These are phyloP conservation scores for Capreolus pygargus DNA, from an alignment of 2,113 vertebrate genomes.

Conservation along the genomic window DNA sequence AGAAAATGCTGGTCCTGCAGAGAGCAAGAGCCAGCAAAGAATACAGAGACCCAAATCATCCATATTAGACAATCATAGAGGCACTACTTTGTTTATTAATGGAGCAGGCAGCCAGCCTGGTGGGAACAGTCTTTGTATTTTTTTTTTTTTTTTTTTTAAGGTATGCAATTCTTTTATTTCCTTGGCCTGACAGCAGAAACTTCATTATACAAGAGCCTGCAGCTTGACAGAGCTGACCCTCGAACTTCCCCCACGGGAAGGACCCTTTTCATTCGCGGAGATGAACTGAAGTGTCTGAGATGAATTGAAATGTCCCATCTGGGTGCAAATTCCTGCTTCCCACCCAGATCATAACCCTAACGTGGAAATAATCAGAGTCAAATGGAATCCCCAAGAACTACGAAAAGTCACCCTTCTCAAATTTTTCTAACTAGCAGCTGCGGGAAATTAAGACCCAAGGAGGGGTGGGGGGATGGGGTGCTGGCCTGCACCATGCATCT, in stretches of 20 bases:
- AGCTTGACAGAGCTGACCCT: slow-evolving; percentile 73
- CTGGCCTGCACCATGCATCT: background rate
- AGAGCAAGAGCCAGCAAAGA: background rate
- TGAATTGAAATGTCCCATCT: slow-evolving; percentile 60
- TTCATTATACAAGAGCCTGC: slow-evolving; percentile 79
- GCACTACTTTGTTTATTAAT: background rate
- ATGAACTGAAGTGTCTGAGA: slow-evolving; percentile 68
- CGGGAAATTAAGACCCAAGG: background rate
- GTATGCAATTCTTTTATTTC: slow-evolving; percentile 73
- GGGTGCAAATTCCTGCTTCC: slow-evolving; percentile 38
- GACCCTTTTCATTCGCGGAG: slow-evolving; percentile 34
- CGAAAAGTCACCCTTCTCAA: background rate
- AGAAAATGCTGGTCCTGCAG: background rate
- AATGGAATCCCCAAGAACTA: background rate
- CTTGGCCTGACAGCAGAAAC: slow-evolving; percentile 75
- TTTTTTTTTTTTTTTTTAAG: too few relatives aligned
- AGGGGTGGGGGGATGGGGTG: background rate
- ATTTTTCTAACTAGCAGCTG: slow-evolving; percentile 38
- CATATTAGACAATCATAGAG: background rate
- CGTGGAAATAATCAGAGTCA: slow-evolving; percentile 32
- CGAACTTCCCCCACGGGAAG: slow-evolving; percentile 41
- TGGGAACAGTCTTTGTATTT: too few relatives aligned
- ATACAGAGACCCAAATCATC: background rate
- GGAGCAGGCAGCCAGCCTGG: background rate
- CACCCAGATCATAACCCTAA: background rate